Evolutionary conservation across 2,113 vertebrate genomes (phyloP), one percentile per base, ranked within the genome.

Genomic region (Sebastes fasciatus): DNA sequence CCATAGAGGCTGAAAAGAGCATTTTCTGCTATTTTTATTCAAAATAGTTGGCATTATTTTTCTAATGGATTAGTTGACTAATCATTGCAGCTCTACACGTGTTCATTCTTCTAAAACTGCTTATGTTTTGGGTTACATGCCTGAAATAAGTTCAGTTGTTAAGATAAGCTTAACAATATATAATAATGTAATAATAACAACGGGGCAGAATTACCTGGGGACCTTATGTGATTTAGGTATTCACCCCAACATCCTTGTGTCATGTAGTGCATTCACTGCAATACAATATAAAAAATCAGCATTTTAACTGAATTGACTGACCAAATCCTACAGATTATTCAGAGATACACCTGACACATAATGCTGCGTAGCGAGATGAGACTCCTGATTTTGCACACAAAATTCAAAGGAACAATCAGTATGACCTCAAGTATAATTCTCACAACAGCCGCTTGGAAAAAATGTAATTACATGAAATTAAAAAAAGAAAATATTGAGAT

Each of bases 101-200:
- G 34, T 34, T 46, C 4, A 83, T 66, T 74, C n/a, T 65, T 21
- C 9, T 61, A 23, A 82, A 79, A 58, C 3, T 11, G 9, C 46
- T 55, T 61, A 68, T 34, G 19, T 70, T 67, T 34, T 34, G 34
- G 52, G 43, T 71, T 61, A 55, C n/a, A 40, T 52, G 66, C 62
- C 46, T 67, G 26, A 63, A 79, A 76, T 21, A 52, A 19, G 26
- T 68, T 43, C 6, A 66, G 42, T 64, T 67, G 48, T 62, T 52
- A 14, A 57, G 13, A 67, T 49, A 68, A 60, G 3, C 0, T 13
- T 43, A 62, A 34, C 34, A 34, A 34, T 34, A 34, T 34, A 34
- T 34, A 34, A 34, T 3, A 34, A 62, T 7, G 13, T 46, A 46
- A 5, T 9, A 43, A 63, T 46, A 78, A 64, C 26, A 76, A 54